A percentile compares a stretch with the other conserved stretches of the same genome.
Conservation (phyloP, 2,888 invertebrate species). For the Macaria liturata region DNA sequence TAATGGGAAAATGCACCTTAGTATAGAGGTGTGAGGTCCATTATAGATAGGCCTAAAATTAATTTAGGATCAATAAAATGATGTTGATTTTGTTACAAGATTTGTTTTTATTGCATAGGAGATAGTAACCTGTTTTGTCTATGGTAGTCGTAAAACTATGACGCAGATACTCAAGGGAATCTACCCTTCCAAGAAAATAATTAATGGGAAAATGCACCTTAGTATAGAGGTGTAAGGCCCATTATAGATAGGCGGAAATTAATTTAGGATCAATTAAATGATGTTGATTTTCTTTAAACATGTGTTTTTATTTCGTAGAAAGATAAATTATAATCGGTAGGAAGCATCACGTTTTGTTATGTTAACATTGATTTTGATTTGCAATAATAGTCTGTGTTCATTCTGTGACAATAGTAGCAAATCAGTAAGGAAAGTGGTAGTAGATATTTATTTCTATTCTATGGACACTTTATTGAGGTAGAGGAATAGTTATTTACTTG, state of each 20-base stretch:
- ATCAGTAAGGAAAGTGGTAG: too few relatives aligned
- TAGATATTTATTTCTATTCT: too few relatives aligned
- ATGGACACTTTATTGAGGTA: too few relatives aligned
- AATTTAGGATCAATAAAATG: constrained; percentile 13
- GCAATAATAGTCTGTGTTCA: too few relatives aligned
- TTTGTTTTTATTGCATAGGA: constrained; percentile 7
- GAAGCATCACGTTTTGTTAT: too few relatives aligned
- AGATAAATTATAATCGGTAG: too few relatives aligned
- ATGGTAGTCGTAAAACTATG: too few relatives aligned
- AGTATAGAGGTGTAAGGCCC: constrained; percentile 81
- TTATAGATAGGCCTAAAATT: background rate
- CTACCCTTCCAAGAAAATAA: constrained; percentile 95
- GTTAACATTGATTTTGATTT: too few relatives aligned
- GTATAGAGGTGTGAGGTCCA: constrained; percentile 74
- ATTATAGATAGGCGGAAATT: background rate
- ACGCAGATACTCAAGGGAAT: constrained; percentile 97
- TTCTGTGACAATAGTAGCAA: too few relatives aligned
- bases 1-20: constrained; percentile 97
- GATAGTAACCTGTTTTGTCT: too few relatives aligned
- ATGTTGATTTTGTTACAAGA: constrained; percentile 15
- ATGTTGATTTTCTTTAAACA: constrained; percentile 16
- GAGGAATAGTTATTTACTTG: too few relatives aligned
- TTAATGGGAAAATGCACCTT: constrained; percentile 97
- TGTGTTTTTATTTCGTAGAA: background rate
- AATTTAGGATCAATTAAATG: constrained; percentile 12